Conservation (phyloP, 92 coral and sea anemone genomes). For the Epizoanthus fatuus region DNA sequence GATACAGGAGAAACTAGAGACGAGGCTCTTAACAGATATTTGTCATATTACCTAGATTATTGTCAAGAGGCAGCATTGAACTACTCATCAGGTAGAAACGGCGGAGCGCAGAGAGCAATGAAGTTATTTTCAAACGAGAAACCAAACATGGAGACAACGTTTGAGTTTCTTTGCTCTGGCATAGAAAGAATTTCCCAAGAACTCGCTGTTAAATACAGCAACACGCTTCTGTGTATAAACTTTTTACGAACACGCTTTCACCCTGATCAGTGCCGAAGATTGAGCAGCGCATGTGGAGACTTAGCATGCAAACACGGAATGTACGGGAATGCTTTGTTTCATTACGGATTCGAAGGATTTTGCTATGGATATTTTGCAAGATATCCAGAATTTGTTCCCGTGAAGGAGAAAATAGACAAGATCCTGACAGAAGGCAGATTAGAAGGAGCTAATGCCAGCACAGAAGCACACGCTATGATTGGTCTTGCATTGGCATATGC, state of each 20-base stretch:
- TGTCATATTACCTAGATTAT: not conserved
- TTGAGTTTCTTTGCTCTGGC: conserved; percentile 3
- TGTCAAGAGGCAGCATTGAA: conserved; percentile 2
- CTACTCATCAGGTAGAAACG: not conserved
- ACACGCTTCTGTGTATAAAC: not conserved
- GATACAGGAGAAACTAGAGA: not conserved
- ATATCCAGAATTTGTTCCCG: not conserved
- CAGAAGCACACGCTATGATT: not conserved
- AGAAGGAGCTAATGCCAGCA: not conserved
- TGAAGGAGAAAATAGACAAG: not conserved
- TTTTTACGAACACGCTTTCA: not conserved
- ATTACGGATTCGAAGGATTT: not conserved
- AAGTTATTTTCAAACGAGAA: not conserved
- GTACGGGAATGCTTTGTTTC: not conserved
- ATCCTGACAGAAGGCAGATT: not conserved
- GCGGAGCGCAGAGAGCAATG: conserved; percentile 1
- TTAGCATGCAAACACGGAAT: not conserved
- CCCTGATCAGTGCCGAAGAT: not conserved
- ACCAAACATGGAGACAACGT: conserved; percentile 1
- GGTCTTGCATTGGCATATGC: conserved; percentile 5
- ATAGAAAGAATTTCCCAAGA: not conserved
- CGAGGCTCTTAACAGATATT: not conserved
- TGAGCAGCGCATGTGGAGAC: not conserved
- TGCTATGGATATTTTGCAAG: conserved; percentile 12
- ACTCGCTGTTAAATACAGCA: not conserved